Evolutionary conservation across 2,113 vertebrate species (phyloP).

Genomic region (Hippocampus barbouri): DNA sequence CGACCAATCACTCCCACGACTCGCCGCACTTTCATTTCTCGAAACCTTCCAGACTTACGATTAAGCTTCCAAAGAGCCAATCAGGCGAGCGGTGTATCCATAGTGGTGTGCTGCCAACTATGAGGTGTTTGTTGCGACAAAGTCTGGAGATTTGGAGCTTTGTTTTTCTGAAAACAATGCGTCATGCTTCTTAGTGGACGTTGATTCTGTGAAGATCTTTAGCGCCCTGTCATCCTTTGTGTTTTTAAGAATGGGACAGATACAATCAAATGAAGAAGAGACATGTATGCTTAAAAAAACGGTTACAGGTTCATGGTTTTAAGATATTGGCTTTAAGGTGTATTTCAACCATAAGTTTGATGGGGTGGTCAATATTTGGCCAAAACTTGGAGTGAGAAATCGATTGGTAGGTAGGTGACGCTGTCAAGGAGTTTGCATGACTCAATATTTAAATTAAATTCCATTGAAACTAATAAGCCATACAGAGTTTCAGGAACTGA

Average conservation of each 20-base stretch:
- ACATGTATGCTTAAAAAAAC: neutral
- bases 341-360: too few species aligned
- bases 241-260: neutral
- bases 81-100: constrained; percentile 29
- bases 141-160: constrained; percentile 41
- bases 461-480: too few species aligned
- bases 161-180: constrained; percentile 43
- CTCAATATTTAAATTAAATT: too few species aligned
- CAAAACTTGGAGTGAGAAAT: too few species aligned
- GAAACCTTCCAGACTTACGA: constrained; percentile 27
- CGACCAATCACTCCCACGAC: constrained; percentile 25
- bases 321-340: neutral
- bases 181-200: constrained; percentile 32
- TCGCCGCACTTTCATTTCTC: constrained; percentile 27
- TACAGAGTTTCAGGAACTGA: too few species aligned
- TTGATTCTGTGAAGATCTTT: neutral
- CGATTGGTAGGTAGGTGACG: too few species aligned
- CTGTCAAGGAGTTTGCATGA: too few species aligned
- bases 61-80: constrained; percentile 35
- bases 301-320: neutral
- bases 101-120: constrained; percentile 1
- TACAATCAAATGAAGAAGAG: neutral
- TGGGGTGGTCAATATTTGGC: too few species aligned
- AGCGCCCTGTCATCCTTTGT: neutral
- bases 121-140: constrained; percentile 49